A percentile compares a stretch with the other conserved stretches of the same genome.
Evolutionary conservation across 2,113 vertebrate genomes (phyloP).

Genomic region (Malurus elegans): DNA sequence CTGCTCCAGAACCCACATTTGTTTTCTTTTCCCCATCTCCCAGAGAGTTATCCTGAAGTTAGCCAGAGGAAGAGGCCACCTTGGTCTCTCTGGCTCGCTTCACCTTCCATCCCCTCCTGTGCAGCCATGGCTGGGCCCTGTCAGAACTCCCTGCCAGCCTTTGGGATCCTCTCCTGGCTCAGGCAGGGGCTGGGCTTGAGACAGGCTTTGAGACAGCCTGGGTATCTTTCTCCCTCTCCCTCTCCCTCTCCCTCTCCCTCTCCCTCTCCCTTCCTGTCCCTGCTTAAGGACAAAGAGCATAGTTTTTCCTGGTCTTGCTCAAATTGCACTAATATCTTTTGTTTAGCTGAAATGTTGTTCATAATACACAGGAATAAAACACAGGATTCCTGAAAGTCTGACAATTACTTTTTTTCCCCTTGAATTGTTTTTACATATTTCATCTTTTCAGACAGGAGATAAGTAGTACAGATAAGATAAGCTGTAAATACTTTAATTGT

Average conservation of each 20-base stretch:
- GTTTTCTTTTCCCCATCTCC: background rate
- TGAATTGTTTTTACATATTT: background rate
- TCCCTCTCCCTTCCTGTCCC: no score
- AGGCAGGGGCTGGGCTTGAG: background rate
- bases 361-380: background rate
- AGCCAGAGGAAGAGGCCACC: background rate
- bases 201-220: background rate
- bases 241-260: no score
- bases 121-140: rapidly evolving
- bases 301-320: background rate
- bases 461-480: background rate
- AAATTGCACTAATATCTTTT: background rate
- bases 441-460: background rate
- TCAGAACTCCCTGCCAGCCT: background rate
- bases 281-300: background rate
- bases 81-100: background rate
- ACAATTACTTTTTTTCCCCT: background rate
- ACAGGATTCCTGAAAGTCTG: background rate
- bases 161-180: background rate
- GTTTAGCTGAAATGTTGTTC: background rate
- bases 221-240: no score
- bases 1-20: background rate
- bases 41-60: background rate
- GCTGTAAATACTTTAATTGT: background rate
- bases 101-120: background rate